phyloP scores from a whole-genome alignment of 2,113 vertebrate species.

The Chroicocephalus ridibundus region DNA sequence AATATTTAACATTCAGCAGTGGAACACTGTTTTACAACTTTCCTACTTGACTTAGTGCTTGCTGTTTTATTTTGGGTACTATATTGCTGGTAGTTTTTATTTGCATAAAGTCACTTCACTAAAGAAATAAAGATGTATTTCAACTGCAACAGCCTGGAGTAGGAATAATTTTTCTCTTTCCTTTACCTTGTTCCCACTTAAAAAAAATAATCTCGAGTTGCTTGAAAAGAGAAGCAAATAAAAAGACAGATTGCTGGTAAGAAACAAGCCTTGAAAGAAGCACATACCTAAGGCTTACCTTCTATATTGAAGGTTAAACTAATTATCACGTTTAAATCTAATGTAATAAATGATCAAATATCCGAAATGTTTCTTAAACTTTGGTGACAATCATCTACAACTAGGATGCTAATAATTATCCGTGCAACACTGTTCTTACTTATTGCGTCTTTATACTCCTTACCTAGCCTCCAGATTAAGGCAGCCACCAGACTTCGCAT shows the following conservation, averaged over 20 bases:
- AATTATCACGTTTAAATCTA: background rate
- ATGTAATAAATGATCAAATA: background rate
- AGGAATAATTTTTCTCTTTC: background rate
- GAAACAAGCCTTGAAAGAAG: background rate
- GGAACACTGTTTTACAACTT: constrained; percentile 16
- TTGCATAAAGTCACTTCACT: constrained; percentile 35
- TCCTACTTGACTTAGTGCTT: constrained; percentile 11
- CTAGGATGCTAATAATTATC: background rate
- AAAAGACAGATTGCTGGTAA: background rate
- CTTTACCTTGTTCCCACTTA: background rate
- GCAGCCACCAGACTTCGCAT: background rate
- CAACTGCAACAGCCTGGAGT: background rate
- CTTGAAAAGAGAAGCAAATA: background rate
- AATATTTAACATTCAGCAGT: constrained; percentile 48
- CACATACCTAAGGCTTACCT: background rate
- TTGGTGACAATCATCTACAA: background rate
- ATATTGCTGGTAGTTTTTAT: constrained; percentile 31
- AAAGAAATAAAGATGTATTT: constrained; percentile 48
- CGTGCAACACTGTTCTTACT: background rate
- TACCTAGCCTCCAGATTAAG: background rate
- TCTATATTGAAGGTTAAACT: background rate
- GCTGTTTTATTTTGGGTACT: constrained; percentile 40
- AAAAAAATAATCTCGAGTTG: background rate
- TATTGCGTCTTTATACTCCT: background rate
- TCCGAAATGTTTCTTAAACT: background rate